Evolutionary conservation across 2,113 vertebrate species (phyloP).

Genomic region (Nesogale talazaci): DNA sequence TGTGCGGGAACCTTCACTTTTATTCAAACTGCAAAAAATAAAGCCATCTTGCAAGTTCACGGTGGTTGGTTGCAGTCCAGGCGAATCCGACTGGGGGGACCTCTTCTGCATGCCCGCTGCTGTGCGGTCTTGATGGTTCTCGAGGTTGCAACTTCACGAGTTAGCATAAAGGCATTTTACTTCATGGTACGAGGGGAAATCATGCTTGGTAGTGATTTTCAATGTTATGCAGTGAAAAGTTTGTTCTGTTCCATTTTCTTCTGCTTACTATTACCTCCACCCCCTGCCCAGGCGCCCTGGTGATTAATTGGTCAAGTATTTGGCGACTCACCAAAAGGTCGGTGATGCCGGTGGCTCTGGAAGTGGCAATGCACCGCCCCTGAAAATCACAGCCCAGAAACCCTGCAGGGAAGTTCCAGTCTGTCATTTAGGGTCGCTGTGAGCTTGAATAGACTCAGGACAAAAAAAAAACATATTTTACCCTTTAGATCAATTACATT

Average conservation of each 20-base stretch:
- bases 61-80: neutral
- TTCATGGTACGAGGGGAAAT: neutral
- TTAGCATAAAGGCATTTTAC: conserved; percentile 10
- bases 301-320: neutral
- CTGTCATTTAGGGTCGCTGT: neutral
- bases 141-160: neutral
- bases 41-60: neutral
- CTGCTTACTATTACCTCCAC: neutral
- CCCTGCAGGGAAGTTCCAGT: neutral
- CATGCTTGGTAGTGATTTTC: neutral
- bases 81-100: neutral
- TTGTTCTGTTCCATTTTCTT: conserved; percentile 32
- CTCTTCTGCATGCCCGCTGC: neutral
- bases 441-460: neutral
- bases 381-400: neutral
- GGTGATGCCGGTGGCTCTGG: neutral
- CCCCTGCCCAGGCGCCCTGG: neutral
- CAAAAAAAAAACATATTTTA: too few relatives aligned
- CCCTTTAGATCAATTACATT: too few relatives aligned
- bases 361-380: neutral
- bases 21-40: conserved; percentile 37
- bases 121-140: neutral
- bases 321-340: neutral
- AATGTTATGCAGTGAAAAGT: neutral
- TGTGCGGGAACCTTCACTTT: conserved; percentile 61